Evolutionary conservation across 1,140 invertebrate genomes (phyloP).

Genomic region (Rhynchophorus ferrugineus): DNA sequence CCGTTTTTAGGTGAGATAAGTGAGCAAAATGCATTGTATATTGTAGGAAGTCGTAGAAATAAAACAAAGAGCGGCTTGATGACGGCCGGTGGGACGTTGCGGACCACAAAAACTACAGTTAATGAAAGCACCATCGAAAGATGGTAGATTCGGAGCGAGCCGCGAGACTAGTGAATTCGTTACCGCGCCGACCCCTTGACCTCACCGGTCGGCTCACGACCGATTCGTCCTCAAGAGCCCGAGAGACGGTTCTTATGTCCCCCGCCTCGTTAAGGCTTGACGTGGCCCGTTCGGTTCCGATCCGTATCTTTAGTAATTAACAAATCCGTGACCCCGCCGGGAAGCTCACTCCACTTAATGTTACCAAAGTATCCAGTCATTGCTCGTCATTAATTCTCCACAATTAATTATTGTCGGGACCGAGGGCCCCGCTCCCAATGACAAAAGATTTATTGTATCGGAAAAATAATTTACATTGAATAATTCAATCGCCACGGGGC

Average conservation of each 20-base stretch:
- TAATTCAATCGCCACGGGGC: slow-evolving; percentile 35
- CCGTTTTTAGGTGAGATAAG: no score
- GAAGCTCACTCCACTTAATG: slow-evolving; percentile 30
- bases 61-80: no score
- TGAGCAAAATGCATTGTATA: no score
- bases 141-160: no score
- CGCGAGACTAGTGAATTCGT: no score
- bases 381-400: slow-evolving; percentile 39
- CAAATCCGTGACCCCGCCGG: slow-evolving; percentile 35
- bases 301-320: slow-evolving; percentile 35
- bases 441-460: slow-evolving; percentile 39
- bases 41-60: no score
- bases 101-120: no score
- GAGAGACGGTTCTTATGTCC: not conserved
- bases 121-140: no score
- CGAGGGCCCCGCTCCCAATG: slow-evolving; percentile 28
- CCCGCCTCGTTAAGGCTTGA: not conserved
- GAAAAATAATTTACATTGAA: slow-evolving; percentile 38
- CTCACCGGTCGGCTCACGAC: slow-evolving; percentile 36
- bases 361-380: slow-evolving; percentile 36
- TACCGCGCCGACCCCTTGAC: not conserved
- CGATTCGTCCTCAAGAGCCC: not conserved
- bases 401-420: slow-evolving; percentile 38
- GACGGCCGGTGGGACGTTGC: no score
- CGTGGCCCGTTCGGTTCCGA: not conserved